Percentiles rank a stretch among this genome's conserved stretches.
Evolutionary conservation across 2,888 invertebrate genomes (phyloP).

Genomic region (Apotomis turbidana): DNA sequence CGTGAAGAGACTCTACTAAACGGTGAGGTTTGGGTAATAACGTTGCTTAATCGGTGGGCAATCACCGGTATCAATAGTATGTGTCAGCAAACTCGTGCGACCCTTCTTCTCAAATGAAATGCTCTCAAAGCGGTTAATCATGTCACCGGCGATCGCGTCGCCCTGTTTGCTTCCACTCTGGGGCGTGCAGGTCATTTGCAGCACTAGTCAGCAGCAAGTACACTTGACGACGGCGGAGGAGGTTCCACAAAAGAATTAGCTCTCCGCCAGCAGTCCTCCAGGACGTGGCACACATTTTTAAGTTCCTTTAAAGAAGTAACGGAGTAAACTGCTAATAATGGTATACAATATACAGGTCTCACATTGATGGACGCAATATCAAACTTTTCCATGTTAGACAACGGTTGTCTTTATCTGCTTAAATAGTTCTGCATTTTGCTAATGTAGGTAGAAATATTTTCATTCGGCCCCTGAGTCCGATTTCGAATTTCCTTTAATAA

Average conservation of each 20-base stretch:
- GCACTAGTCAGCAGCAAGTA: too few relatives aligned
- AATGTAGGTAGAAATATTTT: not conserved
- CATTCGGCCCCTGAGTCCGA: not conserved
- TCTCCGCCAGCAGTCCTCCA: too few relatives aligned
- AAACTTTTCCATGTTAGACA: too few relatives aligned
- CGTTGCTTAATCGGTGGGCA: not conserved
- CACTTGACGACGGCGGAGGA: too few relatives aligned
- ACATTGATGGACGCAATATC: too few relatives aligned
- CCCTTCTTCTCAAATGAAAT: slow-evolving; percentile 13
- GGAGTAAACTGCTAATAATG: too few relatives aligned
- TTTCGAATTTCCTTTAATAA: not conserved
- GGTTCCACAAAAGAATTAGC: too few relatives aligned
- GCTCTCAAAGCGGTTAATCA: not conserved
- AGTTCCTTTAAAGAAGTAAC: too few relatives aligned
- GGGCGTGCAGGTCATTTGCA: too few relatives aligned
- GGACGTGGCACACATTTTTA: too few relatives aligned
- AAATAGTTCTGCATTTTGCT: not conserved
- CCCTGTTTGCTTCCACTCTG: too few relatives aligned
- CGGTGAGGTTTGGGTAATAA: not conserved
- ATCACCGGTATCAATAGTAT: not conserved
- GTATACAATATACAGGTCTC: too few relatives aligned
- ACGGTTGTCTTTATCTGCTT: not conserved
- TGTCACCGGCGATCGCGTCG: not conserved
- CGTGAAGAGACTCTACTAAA: slow-evolving; percentile 26
- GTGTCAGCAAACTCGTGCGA: not conserved